Conservation (phyloP, 2,113 vertebrate species). For the Microcebus lehilahytsara region DNA sequence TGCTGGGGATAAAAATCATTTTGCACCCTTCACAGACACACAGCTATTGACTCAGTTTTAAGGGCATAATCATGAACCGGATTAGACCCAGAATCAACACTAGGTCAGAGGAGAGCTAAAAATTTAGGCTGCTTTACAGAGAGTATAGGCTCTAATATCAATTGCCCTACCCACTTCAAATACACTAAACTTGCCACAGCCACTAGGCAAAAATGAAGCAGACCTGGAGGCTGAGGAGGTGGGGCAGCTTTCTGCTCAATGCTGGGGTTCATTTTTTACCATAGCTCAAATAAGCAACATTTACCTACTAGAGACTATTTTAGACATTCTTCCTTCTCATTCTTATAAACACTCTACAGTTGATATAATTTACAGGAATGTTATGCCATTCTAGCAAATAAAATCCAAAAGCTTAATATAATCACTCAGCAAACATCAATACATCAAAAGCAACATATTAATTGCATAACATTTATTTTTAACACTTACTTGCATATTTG, state of each 20-base stretch:
- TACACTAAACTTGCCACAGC: not conserved
- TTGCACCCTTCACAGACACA: not conserved
- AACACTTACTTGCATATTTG: constrained; percentile 98
- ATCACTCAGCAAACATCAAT: not conserved
- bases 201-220: not conserved
- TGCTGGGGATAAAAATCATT: not conserved
- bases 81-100: not conserved
- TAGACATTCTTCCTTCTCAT: not conserved
- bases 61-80: not conserved
- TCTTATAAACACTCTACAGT: not conserved
- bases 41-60: not conserved
- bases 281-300: not conserved
- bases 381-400: not conserved
- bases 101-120: not conserved
- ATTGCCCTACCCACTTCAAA: not conserved
- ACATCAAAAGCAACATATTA: not conserved
- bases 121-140: not conserved
- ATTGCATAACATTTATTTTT: not conserved
- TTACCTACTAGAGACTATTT: not conserved
- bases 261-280: not conserved
- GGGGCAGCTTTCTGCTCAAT: not conserved
- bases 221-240: fast-evolving
- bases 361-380: not conserved
- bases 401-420: not conserved
- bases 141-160: not conserved